Conservation (phyloP, 2,888 invertebrate genomes). For the Cheilosia soror region DNA sequence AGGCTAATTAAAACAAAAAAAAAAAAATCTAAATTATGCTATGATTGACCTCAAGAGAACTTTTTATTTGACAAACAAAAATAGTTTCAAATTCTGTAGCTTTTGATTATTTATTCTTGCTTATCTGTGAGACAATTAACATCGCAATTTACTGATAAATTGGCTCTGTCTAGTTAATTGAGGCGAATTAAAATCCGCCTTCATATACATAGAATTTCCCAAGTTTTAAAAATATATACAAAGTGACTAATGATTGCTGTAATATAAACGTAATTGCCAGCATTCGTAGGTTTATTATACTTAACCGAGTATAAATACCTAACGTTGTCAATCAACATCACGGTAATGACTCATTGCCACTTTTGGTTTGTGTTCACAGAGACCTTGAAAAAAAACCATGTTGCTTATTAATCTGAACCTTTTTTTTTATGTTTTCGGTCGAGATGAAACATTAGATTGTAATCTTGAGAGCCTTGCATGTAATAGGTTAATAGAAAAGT, state of each 20-base stretch:
- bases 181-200: neutral
- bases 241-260: neutral
- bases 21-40: neutral
- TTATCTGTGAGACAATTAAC: conserved; percentile 2
- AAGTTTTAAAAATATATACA: neutral
- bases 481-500: too few relatives aligned
- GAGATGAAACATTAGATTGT: too few relatives aligned
- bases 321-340: neutral
- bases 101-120: neutral
- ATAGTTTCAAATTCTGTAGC: too few relatives aligned
- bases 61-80: too few relatives aligned
- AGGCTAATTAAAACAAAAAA: neutral
- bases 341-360: neutral
- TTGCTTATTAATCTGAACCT: too few relatives aligned
- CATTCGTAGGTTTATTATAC: neutral
- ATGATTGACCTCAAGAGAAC: neutral
- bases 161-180: neutral
- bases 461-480: too few relatives aligned
- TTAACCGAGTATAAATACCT: neutral
- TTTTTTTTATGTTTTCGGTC: too few relatives aligned
- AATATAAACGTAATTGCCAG: neutral
- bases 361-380: too few relatives aligned
- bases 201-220: too few relatives aligned
- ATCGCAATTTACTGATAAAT: conserved; percentile 22
- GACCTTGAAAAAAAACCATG: too few relatives aligned